Conservation (phyloP, 35 echinoderm and acorn worm species). For the Patiria miniata region DNA sequence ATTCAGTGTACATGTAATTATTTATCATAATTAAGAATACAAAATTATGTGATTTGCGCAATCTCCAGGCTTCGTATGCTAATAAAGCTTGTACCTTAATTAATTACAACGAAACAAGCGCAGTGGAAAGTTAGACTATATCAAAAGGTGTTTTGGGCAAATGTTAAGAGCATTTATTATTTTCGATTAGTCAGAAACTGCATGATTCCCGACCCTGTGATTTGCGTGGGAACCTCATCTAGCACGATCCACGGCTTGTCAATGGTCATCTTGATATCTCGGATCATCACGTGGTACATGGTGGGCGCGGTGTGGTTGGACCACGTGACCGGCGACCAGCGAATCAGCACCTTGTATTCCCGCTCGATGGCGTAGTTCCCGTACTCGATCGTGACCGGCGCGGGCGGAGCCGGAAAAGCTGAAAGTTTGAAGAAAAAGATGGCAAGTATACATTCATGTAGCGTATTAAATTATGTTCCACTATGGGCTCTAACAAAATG, state of each 20-base stretch:
- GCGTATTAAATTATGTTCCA: not conserved
- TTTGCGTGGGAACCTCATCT: slow-evolving; percentile 5
- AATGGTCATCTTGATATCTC: slow-evolving; percentile 6
- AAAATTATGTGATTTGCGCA: too few species aligned
- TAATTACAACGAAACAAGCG: too few species aligned
- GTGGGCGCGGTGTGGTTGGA: slow-evolving; percentile 18
- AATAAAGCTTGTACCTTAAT: too few species aligned
- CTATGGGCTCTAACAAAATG: not conserved
- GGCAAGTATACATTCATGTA: too few species aligned
- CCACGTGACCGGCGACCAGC: not conserved
- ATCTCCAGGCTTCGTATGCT: too few species aligned
- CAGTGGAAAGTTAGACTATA: not conserved
- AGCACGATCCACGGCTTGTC: slow-evolving; percentile 10
- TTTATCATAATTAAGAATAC: too few species aligned
- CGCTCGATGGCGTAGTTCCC: slow-evolving; percentile 58
- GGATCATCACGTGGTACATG: slow-evolving; percentile 33
- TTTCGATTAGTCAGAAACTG: not conserved
- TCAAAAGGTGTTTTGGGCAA: not conserved
- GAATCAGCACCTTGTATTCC: slow-evolving; percentile 79
- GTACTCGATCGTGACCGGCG: slow-evolving; percentile 60
- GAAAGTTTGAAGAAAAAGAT: slow-evolving; percentile 10
- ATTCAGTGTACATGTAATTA: too few species aligned
- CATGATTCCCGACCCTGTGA: slow-evolving; percentile 17
- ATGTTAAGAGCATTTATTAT: not conserved
- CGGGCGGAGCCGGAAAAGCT: slow-evolving; percentile 80